A percentile compares a stretch with the other conserved stretches of the same genome.
Conservation (phyloP, 2,888 invertebrate genomes). For the Epistrophe eligans region DNA sequence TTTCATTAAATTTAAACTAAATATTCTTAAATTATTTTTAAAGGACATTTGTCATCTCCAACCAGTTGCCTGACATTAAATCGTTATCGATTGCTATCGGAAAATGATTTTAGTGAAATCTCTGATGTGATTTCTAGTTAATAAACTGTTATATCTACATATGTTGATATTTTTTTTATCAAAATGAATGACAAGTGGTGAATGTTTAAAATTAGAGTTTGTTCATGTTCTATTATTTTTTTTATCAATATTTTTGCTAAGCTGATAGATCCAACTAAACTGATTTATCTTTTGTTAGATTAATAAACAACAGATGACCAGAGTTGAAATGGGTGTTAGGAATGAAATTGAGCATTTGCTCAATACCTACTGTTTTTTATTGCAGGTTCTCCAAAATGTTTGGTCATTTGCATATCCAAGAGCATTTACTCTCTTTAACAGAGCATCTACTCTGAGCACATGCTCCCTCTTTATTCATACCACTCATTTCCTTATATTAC, state of each 20-base stretch:
- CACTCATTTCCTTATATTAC: no score
- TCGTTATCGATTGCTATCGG: conserved; percentile 68
- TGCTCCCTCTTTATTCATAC: background rate
- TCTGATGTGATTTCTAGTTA: conserved; percentile 57
- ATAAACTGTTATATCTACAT: background rate
- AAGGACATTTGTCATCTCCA: conserved; percentile 68
- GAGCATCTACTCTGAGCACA: background rate
- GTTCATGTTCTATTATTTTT: background rate
- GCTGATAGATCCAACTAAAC: background rate
- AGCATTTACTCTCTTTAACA: no score
- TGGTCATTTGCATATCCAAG: no score
- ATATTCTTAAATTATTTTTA: conserved; percentile 17
- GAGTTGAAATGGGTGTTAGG: no score
- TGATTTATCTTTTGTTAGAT: background rate
- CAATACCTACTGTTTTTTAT: no score
- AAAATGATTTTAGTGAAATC: conserved; percentile 68
- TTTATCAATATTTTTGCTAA: background rate
- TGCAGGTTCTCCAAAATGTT: no score
- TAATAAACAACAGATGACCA: background rate
- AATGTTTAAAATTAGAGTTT: background rate
- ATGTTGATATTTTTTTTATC: background rate
- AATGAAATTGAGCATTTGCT: no score
- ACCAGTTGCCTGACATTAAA: conserved; percentile 70
- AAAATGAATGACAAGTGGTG: conserved; percentile 34
- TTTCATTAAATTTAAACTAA: background rate